A percentile compares a stretch with the other conserved stretches of the same genome.
Evolutionary conservation across 2,797 vertebrate species (phyloP).

Genomic region (Limnodromus scolopaceus): DNA sequence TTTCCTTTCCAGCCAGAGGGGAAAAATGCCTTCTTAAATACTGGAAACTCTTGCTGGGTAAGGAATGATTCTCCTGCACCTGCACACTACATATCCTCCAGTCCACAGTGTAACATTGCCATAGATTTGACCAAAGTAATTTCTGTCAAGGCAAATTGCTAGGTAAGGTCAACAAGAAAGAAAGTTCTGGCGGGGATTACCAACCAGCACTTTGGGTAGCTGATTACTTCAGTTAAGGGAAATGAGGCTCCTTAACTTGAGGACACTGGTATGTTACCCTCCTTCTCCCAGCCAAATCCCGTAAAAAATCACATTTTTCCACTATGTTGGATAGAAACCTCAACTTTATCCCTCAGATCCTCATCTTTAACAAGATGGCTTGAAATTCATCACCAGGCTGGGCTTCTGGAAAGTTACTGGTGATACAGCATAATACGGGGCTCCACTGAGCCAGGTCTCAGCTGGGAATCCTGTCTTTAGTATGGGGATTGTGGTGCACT

Average conservation of each 20-base stretch:
- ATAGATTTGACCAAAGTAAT: background rate
- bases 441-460: background rate
- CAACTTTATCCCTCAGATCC: background rate
- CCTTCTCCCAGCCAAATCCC: background rate
- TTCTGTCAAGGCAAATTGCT: background rate
- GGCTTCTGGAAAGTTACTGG: background rate
- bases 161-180: background rate
- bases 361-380: background rate
- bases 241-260: background rate
- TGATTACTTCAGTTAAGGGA: background rate
- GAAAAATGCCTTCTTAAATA: background rate
- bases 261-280: background rate
- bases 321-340: background rate
- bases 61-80: background rate
- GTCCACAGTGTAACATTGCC: background rate
- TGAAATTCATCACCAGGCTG: background rate
- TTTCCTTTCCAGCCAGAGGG: background rate
- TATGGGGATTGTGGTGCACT: background rate
- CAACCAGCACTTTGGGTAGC: background rate
- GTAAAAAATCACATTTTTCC: background rate
- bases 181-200: background rate
- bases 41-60: background rate
- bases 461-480: background rate
- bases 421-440: background rate
- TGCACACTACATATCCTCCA: fast-evolving